Evolutionary conservation across 2,113 vertebrate species (phyloP), one percentile per base, ranked within the genome.

Genomic region (Microcebus griseorufus): DNA sequence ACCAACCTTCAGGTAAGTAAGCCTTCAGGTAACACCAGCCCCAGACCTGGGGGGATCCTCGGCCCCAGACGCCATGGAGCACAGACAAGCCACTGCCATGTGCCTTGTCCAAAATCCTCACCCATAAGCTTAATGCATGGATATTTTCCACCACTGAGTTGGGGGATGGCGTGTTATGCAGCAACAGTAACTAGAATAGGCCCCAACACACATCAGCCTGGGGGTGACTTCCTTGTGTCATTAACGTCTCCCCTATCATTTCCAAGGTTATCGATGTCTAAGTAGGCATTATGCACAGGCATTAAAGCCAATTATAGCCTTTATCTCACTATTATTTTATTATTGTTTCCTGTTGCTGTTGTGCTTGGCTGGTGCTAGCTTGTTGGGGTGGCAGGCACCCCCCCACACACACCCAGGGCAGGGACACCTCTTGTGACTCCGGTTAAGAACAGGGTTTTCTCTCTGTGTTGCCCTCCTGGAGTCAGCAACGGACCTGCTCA

Each of bases 381-480:
- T 84, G 42, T 42, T 62, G 82, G 25, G 42, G 82, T 88, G 27
- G 34, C 65, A 16, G 39, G 27, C 20, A 72, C 9, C 25, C 14
- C 14, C 64, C 67, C 23, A 4, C 39, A 4, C 39, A 42, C 51
- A 2, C 34, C 67, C 64, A 37, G 75, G 53, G 34, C 62, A 90
- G 55, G 34, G 39, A 69, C 45, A 85, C 20, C 51, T 34, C 34
- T 62, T 37, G 12, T 60, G 85, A 89, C 69, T 62, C 53, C 92
- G 48, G 32, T 86, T 95, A 95, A 94, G 78, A 91, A 55, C 20
- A n/a, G 32, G 34, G 32, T 60, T 73, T 95, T 93, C 72, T 93
- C 78, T 81, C 80, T 45, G 13, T 13, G 14, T 51, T 39, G 42
- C 51, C 82, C n/a, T 80, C 88, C 78, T 6, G 1, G 2, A 27